These are phyloP conservation scores for Eilema depressum DNA, from an alignment of 2,888 invertebrate genomes.

Conservation along the genomic window DNA sequence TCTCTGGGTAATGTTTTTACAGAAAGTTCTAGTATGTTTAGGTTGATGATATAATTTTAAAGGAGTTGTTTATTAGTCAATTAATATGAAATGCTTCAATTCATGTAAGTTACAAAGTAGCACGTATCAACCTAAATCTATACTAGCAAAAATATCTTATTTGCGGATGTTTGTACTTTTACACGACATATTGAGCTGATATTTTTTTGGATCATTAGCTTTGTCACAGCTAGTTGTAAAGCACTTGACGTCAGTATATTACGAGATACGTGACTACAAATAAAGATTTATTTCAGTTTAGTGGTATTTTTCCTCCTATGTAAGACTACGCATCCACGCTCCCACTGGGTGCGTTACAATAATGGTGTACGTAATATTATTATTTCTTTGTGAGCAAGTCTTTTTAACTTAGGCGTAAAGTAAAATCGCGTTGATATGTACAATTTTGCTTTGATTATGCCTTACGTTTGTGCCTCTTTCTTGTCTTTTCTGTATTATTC, in stretches of 20 bases:
- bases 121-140: no score
- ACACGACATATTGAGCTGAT: no score
- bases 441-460: no score
- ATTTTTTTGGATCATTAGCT: no score
- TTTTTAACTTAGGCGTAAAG: neutral
- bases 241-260: neutral
- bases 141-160: no score
- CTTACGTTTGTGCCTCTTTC: no score
- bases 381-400: neutral
- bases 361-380: neutral
- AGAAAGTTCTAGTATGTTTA: neutral
- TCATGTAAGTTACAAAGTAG: no score
- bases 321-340: neutral
- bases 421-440: neutral
- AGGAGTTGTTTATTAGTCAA: no score
- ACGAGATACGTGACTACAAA: neutral
- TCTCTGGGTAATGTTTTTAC: neutral
- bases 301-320: conserved; percentile 1
- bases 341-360: neutral
- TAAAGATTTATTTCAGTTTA: neutral
- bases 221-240: neutral
- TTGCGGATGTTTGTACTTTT: no score
- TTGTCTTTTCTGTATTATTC: no score
- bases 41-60: neutral
- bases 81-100: no score